Conservation (phyloP, 2,797 vertebrate species). For the Caiman crocodilus region DNA sequence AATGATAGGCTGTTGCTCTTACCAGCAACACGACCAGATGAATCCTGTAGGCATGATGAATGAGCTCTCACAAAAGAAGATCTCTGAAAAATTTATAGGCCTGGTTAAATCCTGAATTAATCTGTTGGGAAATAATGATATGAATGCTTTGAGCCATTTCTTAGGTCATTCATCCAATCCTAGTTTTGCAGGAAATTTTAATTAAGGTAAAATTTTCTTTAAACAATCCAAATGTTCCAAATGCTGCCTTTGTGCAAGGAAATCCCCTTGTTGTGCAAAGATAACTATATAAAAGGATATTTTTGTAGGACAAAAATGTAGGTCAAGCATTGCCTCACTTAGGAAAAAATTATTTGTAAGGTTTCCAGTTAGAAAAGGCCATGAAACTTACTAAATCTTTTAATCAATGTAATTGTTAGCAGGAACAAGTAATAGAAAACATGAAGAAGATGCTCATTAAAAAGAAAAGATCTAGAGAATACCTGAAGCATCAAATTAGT, state of each 20-base stretch:
- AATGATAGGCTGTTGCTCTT: not conserved
- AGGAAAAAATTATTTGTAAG: not conserved
- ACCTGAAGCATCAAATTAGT: no score
- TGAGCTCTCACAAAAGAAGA: not conserved
- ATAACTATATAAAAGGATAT: not conserved
- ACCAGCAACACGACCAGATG: not conserved
- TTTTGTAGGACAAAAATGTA: not conserved
- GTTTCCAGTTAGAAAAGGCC: not conserved
- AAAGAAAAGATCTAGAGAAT: no score
- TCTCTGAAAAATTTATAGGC: not conserved
- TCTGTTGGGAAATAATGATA: not conserved
- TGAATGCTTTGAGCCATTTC: not conserved
- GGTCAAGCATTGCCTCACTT: not conserved
- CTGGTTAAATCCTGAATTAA: not conserved
- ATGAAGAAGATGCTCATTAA: no score
- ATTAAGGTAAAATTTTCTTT: not conserved
- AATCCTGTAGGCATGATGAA: not conserved
- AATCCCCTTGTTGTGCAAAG: not conserved
- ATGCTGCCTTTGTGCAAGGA: not conserved
- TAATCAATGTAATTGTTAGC: not conserved
- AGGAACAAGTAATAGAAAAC: not conserved
- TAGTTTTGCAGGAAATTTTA: not conserved
- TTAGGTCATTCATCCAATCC: not conserved
- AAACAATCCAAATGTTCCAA: slow-evolving; percentile 4
- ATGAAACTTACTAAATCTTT: not conserved